Evolutionary conservation across 2,888 invertebrate genomes (phyloP), one percentile per base, ranked within the genome.

Genomic region (Saturnia japonica): DNA sequence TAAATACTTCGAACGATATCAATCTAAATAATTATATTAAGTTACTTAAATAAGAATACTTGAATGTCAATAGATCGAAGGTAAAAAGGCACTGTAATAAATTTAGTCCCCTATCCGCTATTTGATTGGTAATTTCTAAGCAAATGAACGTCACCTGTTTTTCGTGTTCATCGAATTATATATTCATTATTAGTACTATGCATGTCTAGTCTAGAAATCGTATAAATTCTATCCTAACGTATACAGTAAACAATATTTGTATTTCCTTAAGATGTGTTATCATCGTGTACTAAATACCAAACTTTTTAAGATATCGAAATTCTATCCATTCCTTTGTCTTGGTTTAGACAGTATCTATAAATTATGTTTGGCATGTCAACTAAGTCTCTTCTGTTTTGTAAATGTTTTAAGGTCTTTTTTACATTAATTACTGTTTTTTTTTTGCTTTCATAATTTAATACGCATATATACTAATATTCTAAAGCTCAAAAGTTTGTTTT

Each of bases 151-250:
- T 22, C 64, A 68, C 57, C 40, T 40, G 64, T 64, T 64, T 51
- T 66, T 70, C 69, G 69, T 70, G 69, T 64, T 64, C 22, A 51
- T 70, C 69, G 40, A 51, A 70, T 70, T 70, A 70, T 47, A 34
- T 66, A 64, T 68, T 34, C 51, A 68, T 9, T 64, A 64, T 34
- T 70, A 69, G 51, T 64, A 22, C 22, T 51, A 60, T 28, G 47
- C 40, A 47, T 51, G 25, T 34, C 66, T 51, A 51, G 64, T 54
- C 40, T 60, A 54, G 47, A 22, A 67, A 70, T 70, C 67, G 40
- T 25, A 64, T 47, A 70, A 40, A 25, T 34, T 64, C 9, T 64
- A 40, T 66, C 9, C 70, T 67, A 67, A 70, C 67, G 51, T 54
- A 54, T 43, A 54, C 67, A 70, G 70, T 28, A 40, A 70, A 70